These are phyloP conservation scores for Ips nitidus DNA, from an alignment of 1,140 invertebrate species.

Conservation along the genomic window DNA sequence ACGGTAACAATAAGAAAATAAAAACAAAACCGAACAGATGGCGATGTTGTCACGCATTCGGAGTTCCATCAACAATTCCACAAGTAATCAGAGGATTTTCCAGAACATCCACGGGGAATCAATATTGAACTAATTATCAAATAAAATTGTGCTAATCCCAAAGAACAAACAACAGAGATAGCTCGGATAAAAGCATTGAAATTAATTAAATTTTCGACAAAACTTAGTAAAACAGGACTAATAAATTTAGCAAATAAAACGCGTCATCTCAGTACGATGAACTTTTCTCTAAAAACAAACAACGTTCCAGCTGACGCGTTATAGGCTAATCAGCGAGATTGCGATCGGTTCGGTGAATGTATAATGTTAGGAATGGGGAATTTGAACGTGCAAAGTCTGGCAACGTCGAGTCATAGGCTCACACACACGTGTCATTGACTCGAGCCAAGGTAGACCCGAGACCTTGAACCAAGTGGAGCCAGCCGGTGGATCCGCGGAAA, in stretches of 20 bases:
- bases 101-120: too few species aligned
- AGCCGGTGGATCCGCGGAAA: constrained; percentile 32
- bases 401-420: constrained; percentile 30
- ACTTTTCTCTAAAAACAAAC: constrained; percentile 1
- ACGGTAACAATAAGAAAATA: too few species aligned
- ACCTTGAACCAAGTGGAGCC: constrained; percentile 48
- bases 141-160: too few species aligned
- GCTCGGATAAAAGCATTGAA: too few species aligned
- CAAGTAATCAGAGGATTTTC: too few species aligned
- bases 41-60: too few species aligned
- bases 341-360: not conserved
- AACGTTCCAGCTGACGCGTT: constrained; percentile 8
- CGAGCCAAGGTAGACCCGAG: constrained; percentile 50
- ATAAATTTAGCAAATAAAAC: not conserved
- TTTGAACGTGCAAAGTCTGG: constrained; percentile 4
- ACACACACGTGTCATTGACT: constrained; percentile 52
- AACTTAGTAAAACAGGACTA: too few species aligned
- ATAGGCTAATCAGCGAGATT: not conserved
- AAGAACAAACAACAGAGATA: too few species aligned
- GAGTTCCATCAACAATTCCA: too few species aligned
- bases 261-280: not conserved
- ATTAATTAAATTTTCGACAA: too few species aligned
- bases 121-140: too few species aligned
- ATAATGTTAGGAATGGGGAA: not conserved
- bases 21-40: too few species aligned